Evolutionary conservation across 2,888 invertebrate genomes (phyloP).

Genomic region (Drosophila crucigera): DNA sequence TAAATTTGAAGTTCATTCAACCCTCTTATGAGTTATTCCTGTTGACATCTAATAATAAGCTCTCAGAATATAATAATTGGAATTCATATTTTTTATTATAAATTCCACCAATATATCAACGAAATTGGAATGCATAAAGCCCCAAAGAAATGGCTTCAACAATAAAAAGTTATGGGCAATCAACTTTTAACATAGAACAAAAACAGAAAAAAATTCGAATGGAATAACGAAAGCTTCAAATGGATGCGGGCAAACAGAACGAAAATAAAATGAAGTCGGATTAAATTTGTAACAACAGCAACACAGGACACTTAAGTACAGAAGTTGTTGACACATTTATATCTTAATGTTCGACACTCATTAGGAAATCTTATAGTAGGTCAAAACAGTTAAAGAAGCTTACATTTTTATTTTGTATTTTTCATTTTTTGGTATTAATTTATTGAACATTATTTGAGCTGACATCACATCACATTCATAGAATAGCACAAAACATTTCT

Average conservation of each 20-base stretch:
- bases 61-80: constrained; percentile 10
- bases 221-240: neutral
- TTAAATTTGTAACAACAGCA: neutral
- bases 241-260: neutral
- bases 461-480: neutral
- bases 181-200: neutral
- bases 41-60: constrained; percentile 3
- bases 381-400: neutral
- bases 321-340: neutral
- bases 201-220: neutral
- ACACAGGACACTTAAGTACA: neutral
- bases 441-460: neutral
- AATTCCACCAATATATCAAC: constrained; percentile 8
- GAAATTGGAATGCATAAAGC: neutral
- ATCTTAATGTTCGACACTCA: no score
- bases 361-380: neutral
- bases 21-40: constrained; percentile 5
- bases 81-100: constrained; percentile 5
- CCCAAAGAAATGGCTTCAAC: neutral
- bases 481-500: neutral
- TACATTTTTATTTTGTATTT: neutral
- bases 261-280: neutral
- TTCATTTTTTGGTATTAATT: neutral
- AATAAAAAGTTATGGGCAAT: constrained; percentile 1
- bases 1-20: constrained; percentile 38